Conservation (phyloP, 2,113 vertebrate genomes). For the Podiceps cristatus region DNA sequence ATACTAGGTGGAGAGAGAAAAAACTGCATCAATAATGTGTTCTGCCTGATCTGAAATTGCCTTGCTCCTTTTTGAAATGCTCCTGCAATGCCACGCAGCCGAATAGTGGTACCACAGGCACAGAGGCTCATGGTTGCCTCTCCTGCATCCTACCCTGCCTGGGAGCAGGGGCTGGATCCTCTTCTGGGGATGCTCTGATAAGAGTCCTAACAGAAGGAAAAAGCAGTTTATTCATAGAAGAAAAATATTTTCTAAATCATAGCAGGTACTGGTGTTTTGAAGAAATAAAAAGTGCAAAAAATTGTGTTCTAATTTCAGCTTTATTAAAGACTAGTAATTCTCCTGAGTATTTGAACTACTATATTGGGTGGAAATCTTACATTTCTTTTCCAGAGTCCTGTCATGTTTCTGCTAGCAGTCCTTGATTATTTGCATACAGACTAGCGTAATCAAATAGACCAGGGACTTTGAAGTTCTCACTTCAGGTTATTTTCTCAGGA, state of each 20-base stretch:
- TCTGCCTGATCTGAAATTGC: conserved; percentile 11
- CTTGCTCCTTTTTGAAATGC: neutral
- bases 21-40: neutral
- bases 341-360: neutral
- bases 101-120: neutral
- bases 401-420: neutral
- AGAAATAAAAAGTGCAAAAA: neutral
- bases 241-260: neutral
- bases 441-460: neutral
- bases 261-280: neutral
- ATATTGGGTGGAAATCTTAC: neutral
- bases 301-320: neutral
- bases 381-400: neutral
- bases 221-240: neutral
- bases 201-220: neutral
- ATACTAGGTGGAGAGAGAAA: neutral
- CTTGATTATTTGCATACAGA: neutral
- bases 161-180: neutral
- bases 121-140: neutral
- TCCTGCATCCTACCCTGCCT: neutral
- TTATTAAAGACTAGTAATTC: neutral
- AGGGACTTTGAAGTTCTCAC: neutral
- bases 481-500: conserved; percentile 16
- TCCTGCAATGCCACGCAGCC: neutral
- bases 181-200: neutral